Percentiles rank a stretch among this genome's conserved stretches.
phyloP scores from a whole-genome alignment of 2,888 invertebrate genomes.

The Drosophila ustulata region DNA sequence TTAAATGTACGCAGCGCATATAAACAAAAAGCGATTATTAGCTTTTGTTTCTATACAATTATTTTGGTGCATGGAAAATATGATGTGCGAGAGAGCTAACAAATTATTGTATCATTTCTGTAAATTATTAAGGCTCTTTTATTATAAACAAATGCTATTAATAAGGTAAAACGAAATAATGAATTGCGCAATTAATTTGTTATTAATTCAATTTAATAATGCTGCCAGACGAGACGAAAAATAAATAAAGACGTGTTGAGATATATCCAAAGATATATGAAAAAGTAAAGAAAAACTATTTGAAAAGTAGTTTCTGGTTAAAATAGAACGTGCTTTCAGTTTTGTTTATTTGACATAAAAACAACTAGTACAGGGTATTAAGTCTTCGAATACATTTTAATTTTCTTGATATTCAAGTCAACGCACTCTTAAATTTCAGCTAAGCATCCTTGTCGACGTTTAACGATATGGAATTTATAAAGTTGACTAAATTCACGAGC shows the following conservation, averaged over 20 bases:
- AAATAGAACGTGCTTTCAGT: too few relatives aligned
- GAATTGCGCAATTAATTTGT: conserved; percentile 7
- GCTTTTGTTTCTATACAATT: conserved; percentile 42
- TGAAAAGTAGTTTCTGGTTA: too few relatives aligned
- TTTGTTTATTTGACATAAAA: background rate
- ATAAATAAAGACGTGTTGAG: background rate
- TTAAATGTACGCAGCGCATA: conserved; percentile 30
- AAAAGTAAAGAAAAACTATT: too few relatives aligned
- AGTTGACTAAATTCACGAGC: conserved; percentile 9
- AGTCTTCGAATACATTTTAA: background rate
- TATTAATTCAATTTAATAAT: conserved; percentile 4
- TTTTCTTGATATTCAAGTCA: conserved; percentile 7
- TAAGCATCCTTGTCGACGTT: conserved; percentile 19
- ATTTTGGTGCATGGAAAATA: conserved; percentile 18
- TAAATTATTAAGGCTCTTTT: conserved; percentile 8
- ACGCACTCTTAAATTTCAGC: conserved; percentile 18
- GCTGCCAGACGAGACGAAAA: background rate
- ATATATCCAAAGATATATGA: too few relatives aligned
- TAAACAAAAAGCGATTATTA: conserved; percentile 67
- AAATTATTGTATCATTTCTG: conserved; percentile 7
- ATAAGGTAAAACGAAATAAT: conserved; percentile 5
- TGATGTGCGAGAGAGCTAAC: conserved; percentile 11
- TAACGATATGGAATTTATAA: conserved; percentile 15
- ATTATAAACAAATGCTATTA: conserved; percentile 18
- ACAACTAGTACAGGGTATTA: background rate